A percentile compares a stretch with the other conserved stretches of the same genome.
These are phyloP conservation scores for Agonopterix subpropinquella DNA, from an alignment of 2,888 invertebrate species.

Conservation along the genomic window DNA sequence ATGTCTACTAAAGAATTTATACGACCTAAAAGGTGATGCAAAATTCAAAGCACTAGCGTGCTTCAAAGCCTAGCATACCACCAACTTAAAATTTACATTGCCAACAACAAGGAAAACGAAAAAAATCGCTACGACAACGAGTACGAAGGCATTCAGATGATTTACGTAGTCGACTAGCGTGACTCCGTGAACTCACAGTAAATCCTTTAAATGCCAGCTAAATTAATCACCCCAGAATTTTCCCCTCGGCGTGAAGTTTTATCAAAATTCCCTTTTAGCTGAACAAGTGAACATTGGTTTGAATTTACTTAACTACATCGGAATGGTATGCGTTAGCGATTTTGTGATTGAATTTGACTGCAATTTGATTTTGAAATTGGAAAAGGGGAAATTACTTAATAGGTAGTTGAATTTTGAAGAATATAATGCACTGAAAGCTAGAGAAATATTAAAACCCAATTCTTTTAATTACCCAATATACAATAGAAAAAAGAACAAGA, in stretches of 20 bases:
- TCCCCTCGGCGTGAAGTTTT: constrained; percentile 34
- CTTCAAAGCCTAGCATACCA: background rate
- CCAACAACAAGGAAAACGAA: constrained; percentile 13
- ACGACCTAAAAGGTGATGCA: no score
- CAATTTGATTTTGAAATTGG: background rate
- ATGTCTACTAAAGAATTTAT: no score
- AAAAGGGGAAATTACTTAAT: background rate
- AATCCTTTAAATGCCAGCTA: constrained; percentile 51
- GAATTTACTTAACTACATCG: background rate
- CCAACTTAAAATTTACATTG: no score
- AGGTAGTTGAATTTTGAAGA: no score
- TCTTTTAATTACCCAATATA: no score
- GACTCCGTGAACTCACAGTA: constrained; percentile 45
- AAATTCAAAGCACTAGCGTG: background rate
- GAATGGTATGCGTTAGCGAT: background rate
- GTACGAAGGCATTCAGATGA: constrained; percentile 33
- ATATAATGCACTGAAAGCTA: no score
- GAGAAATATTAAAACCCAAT: no score
- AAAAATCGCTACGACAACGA: constrained; percentile 21
- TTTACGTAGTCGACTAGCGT: constrained; percentile 50
- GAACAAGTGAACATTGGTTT: background rate
- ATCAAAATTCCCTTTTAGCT: constrained; percentile 29
- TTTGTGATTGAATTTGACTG: background rate
- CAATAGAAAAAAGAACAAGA: no score
- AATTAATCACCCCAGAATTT: constrained; percentile 53